Percentiles rank a stretch among this genome's conserved stretches.
Conservation (phyloP, 2,888 invertebrate species). For the Biston betularia region DNA sequence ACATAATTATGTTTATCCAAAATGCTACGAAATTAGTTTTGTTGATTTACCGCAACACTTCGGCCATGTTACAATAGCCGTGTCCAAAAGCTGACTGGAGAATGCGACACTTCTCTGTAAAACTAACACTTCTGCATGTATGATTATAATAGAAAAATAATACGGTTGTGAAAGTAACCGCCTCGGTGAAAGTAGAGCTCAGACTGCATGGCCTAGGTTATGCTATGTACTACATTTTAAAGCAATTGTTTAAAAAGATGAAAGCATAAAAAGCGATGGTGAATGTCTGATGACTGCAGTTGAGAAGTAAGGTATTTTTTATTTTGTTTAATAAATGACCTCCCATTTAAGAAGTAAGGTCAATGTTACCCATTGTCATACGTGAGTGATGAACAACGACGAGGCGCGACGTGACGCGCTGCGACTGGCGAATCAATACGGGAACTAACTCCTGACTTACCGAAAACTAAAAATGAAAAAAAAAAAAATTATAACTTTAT, state of each 20-base stretch:
- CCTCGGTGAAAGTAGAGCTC: constrained; percentile 16
- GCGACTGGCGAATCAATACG: too few species aligned
- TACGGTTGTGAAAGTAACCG: constrained; percentile 15
- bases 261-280: not conserved
- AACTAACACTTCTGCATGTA: not conserved
- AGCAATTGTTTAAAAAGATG: constrained; percentile 14
- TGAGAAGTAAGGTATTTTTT: too few species aligned
- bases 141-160: constrained; percentile 1
- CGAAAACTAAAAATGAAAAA: too few species aligned
- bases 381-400: too few species aligned
- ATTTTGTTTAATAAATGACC: not conserved
- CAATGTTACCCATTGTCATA: too few species aligned
- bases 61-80: too few species aligned
- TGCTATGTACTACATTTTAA: constrained; percentile 20
- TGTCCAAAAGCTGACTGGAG: too few species aligned
- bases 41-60: not conserved
- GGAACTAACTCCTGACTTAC: too few species aligned
- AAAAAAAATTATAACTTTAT: too few species aligned
- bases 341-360: too few species aligned
- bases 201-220: constrained; percentile 13
- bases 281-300: not conserved
- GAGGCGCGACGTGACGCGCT: too few species aligned
- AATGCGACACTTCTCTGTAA: not conserved
- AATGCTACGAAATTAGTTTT: not conserved
- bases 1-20: too few species aligned